Evolutionary conservation across 2,797 vertebrate genomes (phyloP).

Genomic region (Peromyscus nudipes): DNA sequence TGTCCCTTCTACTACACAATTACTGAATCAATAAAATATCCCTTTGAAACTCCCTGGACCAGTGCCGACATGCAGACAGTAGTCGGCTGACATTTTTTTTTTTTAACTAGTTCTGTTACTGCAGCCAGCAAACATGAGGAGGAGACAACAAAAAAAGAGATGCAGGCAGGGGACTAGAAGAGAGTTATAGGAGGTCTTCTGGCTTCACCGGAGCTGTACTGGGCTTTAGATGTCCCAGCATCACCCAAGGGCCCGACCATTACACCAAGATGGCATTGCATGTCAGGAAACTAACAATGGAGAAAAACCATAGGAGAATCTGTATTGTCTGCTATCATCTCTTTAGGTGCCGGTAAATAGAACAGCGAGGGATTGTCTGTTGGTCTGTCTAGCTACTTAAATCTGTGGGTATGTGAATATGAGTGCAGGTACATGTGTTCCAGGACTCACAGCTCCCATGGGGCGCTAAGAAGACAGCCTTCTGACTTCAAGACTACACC

Average conservation of each 20-base stretch:
- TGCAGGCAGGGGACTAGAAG: slow-evolving; percentile 74
- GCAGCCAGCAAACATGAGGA: slow-evolving; percentile 84
- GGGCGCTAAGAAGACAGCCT: background rate
- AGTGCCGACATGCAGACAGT: slow-evolving; percentile 90
- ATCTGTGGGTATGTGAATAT: background rate
- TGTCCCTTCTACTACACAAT: slow-evolving; percentile 91
- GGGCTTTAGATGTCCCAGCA: background rate
- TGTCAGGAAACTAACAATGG: background rate
- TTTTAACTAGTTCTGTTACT: slow-evolving; percentile 88
- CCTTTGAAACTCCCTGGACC: slow-evolving; percentile 93
- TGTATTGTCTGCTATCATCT: background rate
- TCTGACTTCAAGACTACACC: background rate
- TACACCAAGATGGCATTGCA: slow-evolving; percentile 41
- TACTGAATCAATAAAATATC: slow-evolving; percentile 93
- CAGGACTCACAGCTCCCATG: background rate
- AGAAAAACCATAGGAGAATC: background rate
- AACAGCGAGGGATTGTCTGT: background rate
- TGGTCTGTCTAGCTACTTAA: background rate
- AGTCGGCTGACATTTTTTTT: slow-evolving; percentile 86
- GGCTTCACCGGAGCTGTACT: background rate
- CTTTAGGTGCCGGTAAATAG: background rate
- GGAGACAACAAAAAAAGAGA: slow-evolving; percentile 85
- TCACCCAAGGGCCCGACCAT: background rate
- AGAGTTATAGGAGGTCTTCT: slow-evolving; percentile 70
- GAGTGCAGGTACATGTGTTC: background rate